Percentiles rank a stretch among this genome's conserved stretches.
These are phyloP conservation scores for Gymnopithys bicolor DNA, from an alignment of 2,797 vertebrate species.

Conservation along the genomic window DNA sequence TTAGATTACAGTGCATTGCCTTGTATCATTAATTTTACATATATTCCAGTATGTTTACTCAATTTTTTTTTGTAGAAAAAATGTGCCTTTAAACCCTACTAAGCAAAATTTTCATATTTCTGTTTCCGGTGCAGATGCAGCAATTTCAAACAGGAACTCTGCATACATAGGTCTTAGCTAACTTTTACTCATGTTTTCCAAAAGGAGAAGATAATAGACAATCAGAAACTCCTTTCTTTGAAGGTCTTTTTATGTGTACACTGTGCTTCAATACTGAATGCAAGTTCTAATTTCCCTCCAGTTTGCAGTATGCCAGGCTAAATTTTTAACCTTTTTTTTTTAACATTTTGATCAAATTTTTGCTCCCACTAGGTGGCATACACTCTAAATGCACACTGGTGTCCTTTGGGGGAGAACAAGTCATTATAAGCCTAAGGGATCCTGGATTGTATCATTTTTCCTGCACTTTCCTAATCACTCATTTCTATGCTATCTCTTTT, in stretches of 20 bases:
- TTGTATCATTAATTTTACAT: background rate
- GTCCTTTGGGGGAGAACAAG: background rate
- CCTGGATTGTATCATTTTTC: background rate
- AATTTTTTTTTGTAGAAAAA: too few species aligned
- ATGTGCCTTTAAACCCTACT: background rate
- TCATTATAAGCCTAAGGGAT: background rate
- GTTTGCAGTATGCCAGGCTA: background rate
- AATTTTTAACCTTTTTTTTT: background rate
- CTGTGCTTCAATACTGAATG: background rate
- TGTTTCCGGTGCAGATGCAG: background rate
- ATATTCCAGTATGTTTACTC: background rate
- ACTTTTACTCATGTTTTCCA: background rate
- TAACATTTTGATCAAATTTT: background rate
- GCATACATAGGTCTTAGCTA: background rate
- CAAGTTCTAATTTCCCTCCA: background rate
- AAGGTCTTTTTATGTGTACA: background rate
- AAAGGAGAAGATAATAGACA: background rate
- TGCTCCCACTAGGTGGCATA: conserved; percentile 40
- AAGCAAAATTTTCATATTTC: background rate
- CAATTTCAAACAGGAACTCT: background rate
- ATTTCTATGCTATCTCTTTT: background rate
- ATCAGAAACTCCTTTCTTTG: background rate
- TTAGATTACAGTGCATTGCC: background rate
- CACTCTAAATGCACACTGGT: background rate
- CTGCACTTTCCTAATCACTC: background rate